Evolutionary conservation across 2,888 invertebrate genomes (phyloP).

Genomic region (Heliconius sara): DNA sequence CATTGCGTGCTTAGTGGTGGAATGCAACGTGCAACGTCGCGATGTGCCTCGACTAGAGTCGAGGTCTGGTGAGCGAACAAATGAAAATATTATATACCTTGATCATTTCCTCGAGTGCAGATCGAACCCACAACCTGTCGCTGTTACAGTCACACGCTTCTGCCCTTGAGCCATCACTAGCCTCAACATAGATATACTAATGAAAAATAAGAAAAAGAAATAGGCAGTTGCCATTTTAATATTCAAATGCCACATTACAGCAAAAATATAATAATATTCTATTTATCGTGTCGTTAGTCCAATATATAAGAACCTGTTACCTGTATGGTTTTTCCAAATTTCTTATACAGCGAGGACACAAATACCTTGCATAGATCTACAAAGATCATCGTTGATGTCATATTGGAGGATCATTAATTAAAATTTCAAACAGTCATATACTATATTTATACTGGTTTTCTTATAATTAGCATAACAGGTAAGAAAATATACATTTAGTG

Average conservation of each 20-base stretch:
- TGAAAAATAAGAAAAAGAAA: background rate
- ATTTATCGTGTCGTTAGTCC: background rate
- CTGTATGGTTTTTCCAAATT: slow-evolving; percentile 3
- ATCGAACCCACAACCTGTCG: no score
- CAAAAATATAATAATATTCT: background rate
- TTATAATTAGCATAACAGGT: slow-evolving; percentile 42
- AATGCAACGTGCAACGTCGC: no score
- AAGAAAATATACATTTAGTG: slow-evolving; percentile 1
- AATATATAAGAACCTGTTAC: background rate
- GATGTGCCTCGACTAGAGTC: no score
- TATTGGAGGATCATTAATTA: slow-evolving; percentile 21
- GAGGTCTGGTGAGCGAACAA: no score
- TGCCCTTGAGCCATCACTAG: no score
- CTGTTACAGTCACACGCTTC: no score
- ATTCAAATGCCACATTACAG: background rate
- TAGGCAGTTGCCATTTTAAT: background rate
- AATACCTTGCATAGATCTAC: background rate
- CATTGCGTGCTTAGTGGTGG: no score
- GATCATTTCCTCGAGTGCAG: no score
- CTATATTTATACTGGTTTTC: slow-evolving; percentile 25
- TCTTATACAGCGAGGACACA: background rate
- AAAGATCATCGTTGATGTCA: slow-evolving; percentile 8
- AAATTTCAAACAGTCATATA: slow-evolving; percentile 29
- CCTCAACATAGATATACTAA: background rate
- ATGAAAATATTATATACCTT: no score